Evolutionary conservation across 35 echinoderm and acorn worm species (phyloP).

Genomic region (Nesometra sesokonis): DNA sequence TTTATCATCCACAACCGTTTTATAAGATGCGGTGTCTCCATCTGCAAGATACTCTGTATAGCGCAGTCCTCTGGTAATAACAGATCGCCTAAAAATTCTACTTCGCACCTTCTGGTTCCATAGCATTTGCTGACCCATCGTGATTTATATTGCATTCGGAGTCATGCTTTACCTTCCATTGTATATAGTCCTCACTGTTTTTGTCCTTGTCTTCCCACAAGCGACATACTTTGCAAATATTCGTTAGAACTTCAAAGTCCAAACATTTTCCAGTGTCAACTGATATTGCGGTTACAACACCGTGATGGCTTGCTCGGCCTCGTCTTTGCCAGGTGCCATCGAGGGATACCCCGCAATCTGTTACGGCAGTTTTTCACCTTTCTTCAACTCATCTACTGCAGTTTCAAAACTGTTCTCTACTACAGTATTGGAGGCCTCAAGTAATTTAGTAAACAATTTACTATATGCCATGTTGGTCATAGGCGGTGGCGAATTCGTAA

Average conservation of each 20-base stretch:
- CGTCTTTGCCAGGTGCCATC: constrained; percentile 21
- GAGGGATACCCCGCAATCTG: neutral
- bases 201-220: neutral
- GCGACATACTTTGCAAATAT: neutral
- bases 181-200: neutral
- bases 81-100: constrained; percentile 26
- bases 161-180: neutral
- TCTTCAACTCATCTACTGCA: no score
- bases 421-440: no score
- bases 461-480: no score
- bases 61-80: neutral
- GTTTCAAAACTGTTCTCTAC: no score
- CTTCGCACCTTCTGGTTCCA: constrained; percentile 21
- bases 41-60: constrained; percentile 30
- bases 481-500: no score
- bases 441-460: no score
- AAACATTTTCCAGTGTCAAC: neutral
- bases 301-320: neutral
- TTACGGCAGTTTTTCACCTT: no score
- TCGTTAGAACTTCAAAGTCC: neutral
- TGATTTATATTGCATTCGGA: constrained; percentile 12
- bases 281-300: constrained; percentile 13
- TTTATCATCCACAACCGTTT: neutral
- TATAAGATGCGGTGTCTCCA: constrained; percentile 32
- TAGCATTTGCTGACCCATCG: constrained; percentile 29